Conservation (phyloP, 2,888 invertebrate genomes). For the Agrotis exclamationis region DNA sequence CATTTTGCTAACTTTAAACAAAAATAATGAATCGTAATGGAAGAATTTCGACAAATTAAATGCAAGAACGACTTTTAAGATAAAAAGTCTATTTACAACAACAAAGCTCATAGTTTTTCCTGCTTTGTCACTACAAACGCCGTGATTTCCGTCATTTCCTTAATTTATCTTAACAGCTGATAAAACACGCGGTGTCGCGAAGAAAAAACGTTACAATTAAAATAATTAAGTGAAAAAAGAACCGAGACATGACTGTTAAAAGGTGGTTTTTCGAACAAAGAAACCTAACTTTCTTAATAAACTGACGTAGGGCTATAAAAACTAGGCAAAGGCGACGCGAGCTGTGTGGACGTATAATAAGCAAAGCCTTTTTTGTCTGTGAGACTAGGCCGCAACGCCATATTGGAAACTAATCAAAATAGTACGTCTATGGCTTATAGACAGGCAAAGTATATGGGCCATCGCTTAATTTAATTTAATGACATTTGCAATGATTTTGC, state of each 20-base stretch:
- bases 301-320: slow-evolving; percentile 50
- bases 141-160: slow-evolving; percentile 56
- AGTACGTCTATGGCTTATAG: slow-evolving; percentile 33
- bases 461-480: slow-evolving; percentile 39
- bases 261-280: slow-evolving; percentile 38
- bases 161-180: slow-evolving; percentile 41
- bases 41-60: slow-evolving; percentile 20
- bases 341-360: slow-evolving; percentile 54
- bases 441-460: slow-evolving; percentile 13
- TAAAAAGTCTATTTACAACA: slow-evolving; percentile 48
- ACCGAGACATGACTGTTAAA: not conserved
- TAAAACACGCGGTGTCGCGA: slow-evolving; percentile 10
- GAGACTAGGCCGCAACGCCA: slow-evolving; percentile 59
- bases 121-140: slow-evolving; percentile 52
- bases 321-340: slow-evolving; percentile 37
- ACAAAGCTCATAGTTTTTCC: slow-evolving; percentile 56
- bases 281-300: slow-evolving; percentile 52
- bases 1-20: not conserved
- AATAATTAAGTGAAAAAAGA: slow-evolving; percentile 13
- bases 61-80: slow-evolving; percentile 22
- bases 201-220: slow-evolving; percentile 28
- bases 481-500: slow-evolving; percentile 24
- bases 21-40: slow-evolving; percentile 1
- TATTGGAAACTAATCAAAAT: slow-evolving; percentile 60
- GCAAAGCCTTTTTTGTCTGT: slow-evolving; percentile 56